Conservation (phyloP, 2,797 vertebrate genomes). For the Parauchenoglanis punctatus region DNA sequence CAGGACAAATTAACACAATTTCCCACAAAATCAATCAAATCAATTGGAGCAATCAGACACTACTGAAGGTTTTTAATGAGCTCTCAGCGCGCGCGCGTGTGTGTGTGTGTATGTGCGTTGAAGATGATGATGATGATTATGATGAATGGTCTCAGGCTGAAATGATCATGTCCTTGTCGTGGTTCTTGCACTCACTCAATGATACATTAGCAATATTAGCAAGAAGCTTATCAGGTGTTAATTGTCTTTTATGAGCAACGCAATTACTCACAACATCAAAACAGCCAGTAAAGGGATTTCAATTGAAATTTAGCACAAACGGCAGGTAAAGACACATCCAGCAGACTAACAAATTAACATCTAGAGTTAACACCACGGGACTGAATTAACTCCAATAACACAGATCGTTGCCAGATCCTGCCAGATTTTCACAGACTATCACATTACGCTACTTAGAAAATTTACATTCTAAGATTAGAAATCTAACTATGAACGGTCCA, state of each 20-base stretch:
- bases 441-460: not conserved
- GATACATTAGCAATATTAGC: constrained; percentile 42
- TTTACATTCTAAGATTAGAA: not conserved
- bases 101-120: constrained; percentile 25
- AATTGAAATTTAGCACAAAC: not conserved
- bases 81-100: constrained; percentile 38
- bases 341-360: not conserved
- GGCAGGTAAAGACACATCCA: not conserved
- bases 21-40: constrained; percentile 35
- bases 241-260: constrained; percentile 16
- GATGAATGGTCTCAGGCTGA: constrained; percentile 13
- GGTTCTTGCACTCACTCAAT: constrained; percentile 31
- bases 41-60: constrained; percentile 31
- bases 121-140: not conserved
- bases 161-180: constrained; percentile 39
- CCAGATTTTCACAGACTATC: not conserved
- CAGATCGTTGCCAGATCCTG: not conserved
- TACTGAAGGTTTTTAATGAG: constrained; percentile 34
- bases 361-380: not conserved
- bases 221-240: constrained; percentile 39
- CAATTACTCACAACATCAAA: constrained; percentile 26
- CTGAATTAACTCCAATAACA: not conserved
- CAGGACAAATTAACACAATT: constrained; percentile 16
- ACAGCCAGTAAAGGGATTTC: not conserved
- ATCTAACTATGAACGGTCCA: not conserved